Conservation (phyloP, 2,797 vertebrate species). For the Babyrousa celebensis region DNA sequence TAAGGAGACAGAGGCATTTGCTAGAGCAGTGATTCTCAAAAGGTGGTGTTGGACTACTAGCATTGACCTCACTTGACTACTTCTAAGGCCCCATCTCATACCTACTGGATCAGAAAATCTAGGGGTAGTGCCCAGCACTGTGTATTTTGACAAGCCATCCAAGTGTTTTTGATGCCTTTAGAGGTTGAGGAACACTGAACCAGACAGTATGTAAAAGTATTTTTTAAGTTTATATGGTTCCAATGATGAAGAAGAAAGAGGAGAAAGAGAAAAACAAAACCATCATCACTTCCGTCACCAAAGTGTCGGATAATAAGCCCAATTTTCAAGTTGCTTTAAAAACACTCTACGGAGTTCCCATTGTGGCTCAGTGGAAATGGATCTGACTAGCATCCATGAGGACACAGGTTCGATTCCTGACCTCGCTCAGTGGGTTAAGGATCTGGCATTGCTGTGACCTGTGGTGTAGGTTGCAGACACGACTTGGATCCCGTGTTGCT, state of each 20-base stretch:
- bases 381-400: too few relatives aligned
- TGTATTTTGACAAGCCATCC: neutral
- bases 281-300: neutral
- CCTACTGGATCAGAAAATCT: neutral
- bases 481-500: too few relatives aligned
- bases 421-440: too few relatives aligned
- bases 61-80: neutral
- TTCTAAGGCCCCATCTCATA: neutral
- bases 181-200: neutral
- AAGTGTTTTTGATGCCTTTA: neutral
- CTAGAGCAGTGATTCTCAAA: conserved; percentile 12
- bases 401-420: too few relatives aligned
- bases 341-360: neutral
- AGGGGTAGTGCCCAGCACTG: neutral
- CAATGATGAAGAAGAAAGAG: neutral
- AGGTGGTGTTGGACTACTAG: neutral
- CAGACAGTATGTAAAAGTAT: conserved; percentile 5
- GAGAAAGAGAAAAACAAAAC: neutral
- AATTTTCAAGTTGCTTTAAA: conserved; percentile 53
- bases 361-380: too few relatives aligned
- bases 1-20: neutral
- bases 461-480: too few relatives aligned
- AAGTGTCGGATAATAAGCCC: neutral
- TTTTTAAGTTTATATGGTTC: conserved; percentile 9
- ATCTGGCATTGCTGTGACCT: too few relatives aligned